These are phyloP conservation scores for Allophyes oxyacanthae DNA, from an alignment of 2,888 invertebrate species.

Conservation along the genomic window DNA sequence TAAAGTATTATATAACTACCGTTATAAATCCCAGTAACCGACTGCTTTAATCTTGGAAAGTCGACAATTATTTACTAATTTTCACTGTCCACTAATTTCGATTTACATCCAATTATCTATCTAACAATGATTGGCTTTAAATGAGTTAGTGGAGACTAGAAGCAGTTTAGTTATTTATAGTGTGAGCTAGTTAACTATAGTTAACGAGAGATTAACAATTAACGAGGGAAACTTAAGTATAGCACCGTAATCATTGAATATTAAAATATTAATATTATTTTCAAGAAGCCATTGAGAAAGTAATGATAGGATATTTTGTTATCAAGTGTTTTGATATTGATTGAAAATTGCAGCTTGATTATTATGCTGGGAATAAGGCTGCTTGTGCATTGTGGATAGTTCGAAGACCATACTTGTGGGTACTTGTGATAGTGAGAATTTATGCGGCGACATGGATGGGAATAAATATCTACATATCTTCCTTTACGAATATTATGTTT, in stretches of 20 bases:
- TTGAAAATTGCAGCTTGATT: constrained; percentile 40
- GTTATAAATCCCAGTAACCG: constrained; percentile 7
- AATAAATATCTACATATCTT: constrained; percentile 13
- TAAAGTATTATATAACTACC: too few relatives aligned
- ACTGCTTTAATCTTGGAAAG: constrained; percentile 6
- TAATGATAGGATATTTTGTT: constrained; percentile 44
- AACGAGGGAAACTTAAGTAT: constrained; percentile 60
- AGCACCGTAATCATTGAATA: constrained; percentile 55
- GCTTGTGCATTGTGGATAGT: constrained; percentile 11
- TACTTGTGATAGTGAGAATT: constrained; percentile 5
- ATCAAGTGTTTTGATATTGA: constrained; percentile 42
- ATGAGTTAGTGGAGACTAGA: constrained; percentile 29
- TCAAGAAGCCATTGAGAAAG: constrained; percentile 56
- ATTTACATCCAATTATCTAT: constrained; percentile 36
- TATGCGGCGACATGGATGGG: constrained; percentile 27
- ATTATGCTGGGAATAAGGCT: constrained; percentile 8
- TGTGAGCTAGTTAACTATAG: constrained; percentile 41
- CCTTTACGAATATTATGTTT: constrained; percentile 1
- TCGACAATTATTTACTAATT: constrained; percentile 20
- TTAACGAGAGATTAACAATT: constrained; percentile 57
- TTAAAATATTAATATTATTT: constrained; percentile 58
- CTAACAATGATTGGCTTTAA: constrained; percentile 43
- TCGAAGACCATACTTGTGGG: background rate
- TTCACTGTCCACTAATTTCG: constrained; percentile 27
- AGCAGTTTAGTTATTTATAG: constrained; percentile 27